A percentile compares a stretch with the other conserved stretches of the same genome.
phyloP scores from a whole-genome alignment of 2,113 vertebrate species.

The Paracanthobrama guichenoti region DNA sequence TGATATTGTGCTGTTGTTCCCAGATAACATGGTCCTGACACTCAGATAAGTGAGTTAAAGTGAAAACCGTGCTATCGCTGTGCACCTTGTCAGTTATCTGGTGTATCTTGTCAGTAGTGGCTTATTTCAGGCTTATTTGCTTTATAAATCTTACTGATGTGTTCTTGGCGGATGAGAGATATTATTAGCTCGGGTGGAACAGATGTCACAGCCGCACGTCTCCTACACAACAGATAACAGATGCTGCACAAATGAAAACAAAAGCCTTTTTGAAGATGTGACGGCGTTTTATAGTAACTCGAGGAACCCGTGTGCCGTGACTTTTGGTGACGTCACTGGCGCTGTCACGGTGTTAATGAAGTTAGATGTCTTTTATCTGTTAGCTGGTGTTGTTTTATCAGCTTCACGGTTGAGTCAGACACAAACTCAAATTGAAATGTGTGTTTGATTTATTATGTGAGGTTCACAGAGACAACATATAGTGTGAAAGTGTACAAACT shows the following conservation, averaged over 20 bases:
- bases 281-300: not conserved
- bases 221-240: not conserved
- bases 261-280: not conserved
- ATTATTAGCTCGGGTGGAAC: slow-evolving; percentile 13
- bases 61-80: not conserved
- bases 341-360: not conserved
- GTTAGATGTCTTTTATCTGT: not conserved
- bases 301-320: not conserved
- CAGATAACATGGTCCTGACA: not conserved
- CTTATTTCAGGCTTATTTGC: slow-evolving; percentile 19
- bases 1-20: not conserved
- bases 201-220: not conserved
- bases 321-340: not conserved
- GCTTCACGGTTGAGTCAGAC: not conserved
- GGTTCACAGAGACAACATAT: not conserved
- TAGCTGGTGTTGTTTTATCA: not conserved
- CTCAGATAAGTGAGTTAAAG: slow-evolving; percentile 11
- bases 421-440: not conserved
- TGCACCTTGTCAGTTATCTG: not conserved
- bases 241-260: not conserved
- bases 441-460: slow-evolving; percentile 21
- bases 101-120: slow-evolving; percentile 18
- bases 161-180: not conserved
- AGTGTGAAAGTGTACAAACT: not conserved
- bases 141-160: slow-evolving; percentile 2